phyloP scores from a whole-genome alignment of 2,113 vertebrate genomes.

The Sprattus sprattus region DNA sequence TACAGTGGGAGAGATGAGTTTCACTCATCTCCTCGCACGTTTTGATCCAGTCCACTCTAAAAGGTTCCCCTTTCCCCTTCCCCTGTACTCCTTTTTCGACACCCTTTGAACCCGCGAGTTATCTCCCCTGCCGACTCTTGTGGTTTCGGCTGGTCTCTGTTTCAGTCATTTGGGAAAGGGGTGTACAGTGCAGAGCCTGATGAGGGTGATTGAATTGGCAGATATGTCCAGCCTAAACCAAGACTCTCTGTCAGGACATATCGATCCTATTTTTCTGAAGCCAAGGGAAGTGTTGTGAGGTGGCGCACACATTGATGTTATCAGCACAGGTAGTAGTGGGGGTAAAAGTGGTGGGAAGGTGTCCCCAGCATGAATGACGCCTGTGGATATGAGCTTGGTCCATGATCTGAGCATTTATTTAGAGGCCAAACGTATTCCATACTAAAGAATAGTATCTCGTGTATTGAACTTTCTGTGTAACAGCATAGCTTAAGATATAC shows the following conservation, averaged over 20 bases:
- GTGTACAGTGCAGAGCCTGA: not conserved
- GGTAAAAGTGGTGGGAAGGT: too few relatives aligned
- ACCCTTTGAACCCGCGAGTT: not conserved
- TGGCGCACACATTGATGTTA: not conserved
- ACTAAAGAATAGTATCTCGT: not conserved
- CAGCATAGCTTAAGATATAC: not conserved
- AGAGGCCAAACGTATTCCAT: not conserved
- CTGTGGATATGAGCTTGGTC: too few relatives aligned
- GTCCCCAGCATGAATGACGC: too few relatives aligned
- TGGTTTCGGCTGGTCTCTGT: not conserved
- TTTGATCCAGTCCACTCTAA: not conserved
- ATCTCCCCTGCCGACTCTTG: not conserved
- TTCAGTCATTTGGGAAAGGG: not conserved
- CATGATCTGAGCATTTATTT: not conserved
- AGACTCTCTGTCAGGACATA: not conserved
- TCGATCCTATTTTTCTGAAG: not conserved
- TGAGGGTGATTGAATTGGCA: not conserved
- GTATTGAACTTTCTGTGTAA: not conserved
- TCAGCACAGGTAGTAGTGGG: not conserved
- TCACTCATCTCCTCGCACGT: not conserved
- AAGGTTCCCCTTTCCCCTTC: not conserved
- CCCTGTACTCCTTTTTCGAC: slow-evolving; percentile 17
- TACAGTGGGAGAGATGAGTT: not conserved
- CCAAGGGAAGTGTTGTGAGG: not conserved
- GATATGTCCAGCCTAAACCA: not conserved